Evolutionary conservation across 92 coral and sea anemone genomes (phyloP).

Genomic region (Blastomussa wellsi): DNA sequence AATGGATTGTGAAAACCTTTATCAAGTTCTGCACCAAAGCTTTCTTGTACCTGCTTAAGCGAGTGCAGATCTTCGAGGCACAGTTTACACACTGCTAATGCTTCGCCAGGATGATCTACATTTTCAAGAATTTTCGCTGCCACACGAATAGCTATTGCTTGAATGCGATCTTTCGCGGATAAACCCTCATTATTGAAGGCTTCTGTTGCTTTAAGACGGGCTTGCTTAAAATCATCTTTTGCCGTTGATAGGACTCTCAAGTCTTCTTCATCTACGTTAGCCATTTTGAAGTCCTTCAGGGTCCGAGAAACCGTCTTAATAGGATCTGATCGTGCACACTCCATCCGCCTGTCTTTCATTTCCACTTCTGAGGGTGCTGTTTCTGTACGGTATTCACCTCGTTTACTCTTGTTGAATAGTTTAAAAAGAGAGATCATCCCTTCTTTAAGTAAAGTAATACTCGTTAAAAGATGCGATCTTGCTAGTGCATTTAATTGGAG

Average conservation of each 20-base stretch:
- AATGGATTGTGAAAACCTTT: neutral
- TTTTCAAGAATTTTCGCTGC: slow-evolving; percentile 14
- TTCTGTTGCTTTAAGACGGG: slow-evolving; percentile 2
- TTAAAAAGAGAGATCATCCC: neutral
- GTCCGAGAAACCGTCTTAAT: neutral
- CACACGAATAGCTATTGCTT: slow-evolving; percentile 19
- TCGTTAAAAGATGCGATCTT: neutral
- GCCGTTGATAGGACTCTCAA: neutral
- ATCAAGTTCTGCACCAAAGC: neutral
- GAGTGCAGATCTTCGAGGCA: slow-evolving; percentile 21
- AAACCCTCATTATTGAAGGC: neutral
- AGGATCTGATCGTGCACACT: neutral
- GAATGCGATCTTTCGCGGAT: neutral
- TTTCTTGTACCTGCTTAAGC: neutral
- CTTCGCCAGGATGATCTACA: slow-evolving; percentile 13
- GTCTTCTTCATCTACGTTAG: neutral
- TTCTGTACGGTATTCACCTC: neutral
- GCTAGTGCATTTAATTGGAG: neutral
- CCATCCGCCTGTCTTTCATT: no score
- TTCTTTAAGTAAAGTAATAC: neutral
- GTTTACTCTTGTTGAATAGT: neutral
- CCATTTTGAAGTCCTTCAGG: neutral
- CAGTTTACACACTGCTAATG: neutral
- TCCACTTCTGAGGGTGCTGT: neutral
- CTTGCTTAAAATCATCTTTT: slow-evolving; percentile 1